These are phyloP conservation scores for Acromyrmex echinatior DNA, from an alignment of 1,140 invertebrate species.

Conservation along the genomic window DNA sequence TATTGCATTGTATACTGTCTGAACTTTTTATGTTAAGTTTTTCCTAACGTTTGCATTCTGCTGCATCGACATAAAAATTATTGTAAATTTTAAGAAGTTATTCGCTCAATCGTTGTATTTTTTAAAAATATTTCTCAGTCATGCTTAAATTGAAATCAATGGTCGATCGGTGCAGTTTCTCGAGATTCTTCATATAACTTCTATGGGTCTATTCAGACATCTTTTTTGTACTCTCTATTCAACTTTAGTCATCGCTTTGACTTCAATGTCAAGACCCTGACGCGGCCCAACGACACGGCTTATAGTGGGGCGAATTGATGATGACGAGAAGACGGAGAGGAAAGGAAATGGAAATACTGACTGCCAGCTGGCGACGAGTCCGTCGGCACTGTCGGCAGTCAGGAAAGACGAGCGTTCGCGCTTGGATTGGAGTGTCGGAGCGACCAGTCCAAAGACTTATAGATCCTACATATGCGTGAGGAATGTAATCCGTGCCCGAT, in stretches of 20 bases:
- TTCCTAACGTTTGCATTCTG: neutral
- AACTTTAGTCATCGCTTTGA: neutral
- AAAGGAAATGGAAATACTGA: slow-evolving; percentile 51
- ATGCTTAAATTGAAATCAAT: neutral
- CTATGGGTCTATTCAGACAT: neutral
- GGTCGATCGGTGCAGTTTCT: too few species aligned
- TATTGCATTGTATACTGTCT: neutral
- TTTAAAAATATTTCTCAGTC: neutral
- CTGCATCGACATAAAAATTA: neutral
- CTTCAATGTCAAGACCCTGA: slow-evolving; percentile 1
- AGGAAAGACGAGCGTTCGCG: slow-evolving; percentile 70
- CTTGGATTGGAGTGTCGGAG: slow-evolving; percentile 85
- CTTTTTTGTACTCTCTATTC: neutral
- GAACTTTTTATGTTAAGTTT: neutral
- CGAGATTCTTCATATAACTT: neutral
- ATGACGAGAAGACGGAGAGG: slow-evolving; percentile 37
- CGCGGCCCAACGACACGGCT: neutral
- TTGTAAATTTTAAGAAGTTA: neutral
- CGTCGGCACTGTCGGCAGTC: slow-evolving; percentile 65
- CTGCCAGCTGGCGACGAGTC: slow-evolving; percentile 53
- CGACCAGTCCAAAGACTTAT: slow-evolving; percentile 81
- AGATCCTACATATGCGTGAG: slow-evolving; percentile 71
- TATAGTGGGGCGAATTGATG: slow-evolving; percentile 44
- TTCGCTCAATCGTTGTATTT: neutral
- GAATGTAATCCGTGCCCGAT: slow-evolving; percentile 84